These are phyloP conservation scores for Dasyornis broadbenti DNA, from an alignment of 2,113 vertebrate genomes.

Conservation along the genomic window DNA sequence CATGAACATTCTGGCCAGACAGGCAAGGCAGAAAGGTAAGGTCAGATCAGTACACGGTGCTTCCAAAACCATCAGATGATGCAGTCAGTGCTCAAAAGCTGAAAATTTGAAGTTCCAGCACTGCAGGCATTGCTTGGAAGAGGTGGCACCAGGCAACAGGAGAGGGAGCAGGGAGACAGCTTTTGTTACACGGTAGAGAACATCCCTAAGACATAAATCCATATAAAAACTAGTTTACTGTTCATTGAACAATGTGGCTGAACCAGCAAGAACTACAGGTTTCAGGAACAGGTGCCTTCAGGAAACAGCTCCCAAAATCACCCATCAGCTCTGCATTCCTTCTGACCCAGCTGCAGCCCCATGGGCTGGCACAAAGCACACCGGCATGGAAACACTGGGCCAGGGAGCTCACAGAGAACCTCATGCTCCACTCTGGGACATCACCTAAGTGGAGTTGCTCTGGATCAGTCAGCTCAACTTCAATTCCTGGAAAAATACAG, in stretches of 20 bases:
- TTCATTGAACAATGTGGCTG: background rate
- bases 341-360: background rate
- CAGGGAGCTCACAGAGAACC: background rate
- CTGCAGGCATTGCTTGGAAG: background rate
- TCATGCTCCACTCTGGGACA: rapidly evolving
- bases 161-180: background rate
- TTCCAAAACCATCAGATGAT: background rate
- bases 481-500: background rate
- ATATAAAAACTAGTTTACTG: background rate
- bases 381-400: rapidly evolving
- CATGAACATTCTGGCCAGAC: background rate
- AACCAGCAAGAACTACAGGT: background rate
- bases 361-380: background rate
- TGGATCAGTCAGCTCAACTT: background rate
- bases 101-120: background rate
- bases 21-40: background rate
- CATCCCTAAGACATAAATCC: background rate
- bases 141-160: background rate
- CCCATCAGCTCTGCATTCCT: background rate
- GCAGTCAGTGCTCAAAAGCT: background rate
- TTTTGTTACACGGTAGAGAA: background rate
- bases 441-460: background rate
- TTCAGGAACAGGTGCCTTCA: background rate
- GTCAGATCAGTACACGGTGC: rapidly evolving
- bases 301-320: background rate